Conservation (phyloP, 2,797 vertebrate species). For the Megalops cyprinoides region DNA sequence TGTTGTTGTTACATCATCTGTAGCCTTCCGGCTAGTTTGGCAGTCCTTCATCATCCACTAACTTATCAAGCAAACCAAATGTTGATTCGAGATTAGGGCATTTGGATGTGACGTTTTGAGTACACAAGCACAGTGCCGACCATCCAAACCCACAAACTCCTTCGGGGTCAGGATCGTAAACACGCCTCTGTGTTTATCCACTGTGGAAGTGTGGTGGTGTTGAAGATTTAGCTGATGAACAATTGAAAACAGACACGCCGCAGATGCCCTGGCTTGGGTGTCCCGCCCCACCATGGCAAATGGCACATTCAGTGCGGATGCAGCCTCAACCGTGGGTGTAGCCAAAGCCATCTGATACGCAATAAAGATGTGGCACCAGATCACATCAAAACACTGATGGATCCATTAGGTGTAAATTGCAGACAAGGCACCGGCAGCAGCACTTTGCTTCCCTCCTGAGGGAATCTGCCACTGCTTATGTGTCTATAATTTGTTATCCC, state of each 20-base stretch:
- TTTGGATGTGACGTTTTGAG: neutral
- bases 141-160: neutral
- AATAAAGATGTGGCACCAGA: slow-evolving; percentile 26
- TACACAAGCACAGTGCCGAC: neutral
- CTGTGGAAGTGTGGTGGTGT: neutral
- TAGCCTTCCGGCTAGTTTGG: neutral
- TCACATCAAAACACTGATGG: slow-evolving; percentile 37
- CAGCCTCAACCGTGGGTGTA: neutral
- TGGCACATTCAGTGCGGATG: slow-evolving; percentile 20
- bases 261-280: neutral
- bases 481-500: slow-evolving; percentile 24
- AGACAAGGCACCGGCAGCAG: neutral
- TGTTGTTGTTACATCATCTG: neutral
- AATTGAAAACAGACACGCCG: neutral
- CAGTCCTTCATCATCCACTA: neutral
- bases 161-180: neutral
- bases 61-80: neutral
- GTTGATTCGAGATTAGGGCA: neutral
- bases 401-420: slow-evolving; percentile 40
- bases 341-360: slow-evolving; percentile 25
- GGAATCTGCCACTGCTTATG: slow-evolving; percentile 32
- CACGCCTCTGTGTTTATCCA: neutral
- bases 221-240: neutral
- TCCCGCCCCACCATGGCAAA: slow-evolving; percentile 18
- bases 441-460: slow-evolving; percentile 24